Percentiles rank a stretch among this genome's conserved stretches.
phyloP scores from a whole-genome alignment of 2,797 vertebrate species.

The Hipposideros larvatus region DNA sequence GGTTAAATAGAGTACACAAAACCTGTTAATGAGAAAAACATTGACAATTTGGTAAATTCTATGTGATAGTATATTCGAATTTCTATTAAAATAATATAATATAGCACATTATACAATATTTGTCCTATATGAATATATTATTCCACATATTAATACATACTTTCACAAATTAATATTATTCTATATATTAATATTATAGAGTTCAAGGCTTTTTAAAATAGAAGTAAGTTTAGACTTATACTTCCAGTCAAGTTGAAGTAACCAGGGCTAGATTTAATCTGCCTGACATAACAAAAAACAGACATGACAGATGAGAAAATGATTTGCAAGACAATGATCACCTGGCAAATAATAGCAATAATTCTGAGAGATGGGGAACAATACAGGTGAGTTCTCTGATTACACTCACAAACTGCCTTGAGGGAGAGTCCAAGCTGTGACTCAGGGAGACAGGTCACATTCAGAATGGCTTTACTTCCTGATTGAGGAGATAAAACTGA shows the following conservation, averaged over 20 bases:
- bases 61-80: not conserved
- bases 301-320: not conserved
- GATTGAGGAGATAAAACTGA: not conserved
- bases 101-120: not conserved
- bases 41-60: not conserved
- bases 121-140: not conserved
- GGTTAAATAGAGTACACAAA: not conserved
- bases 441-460: not conserved
- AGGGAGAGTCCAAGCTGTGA: not conserved
- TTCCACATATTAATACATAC: not conserved
- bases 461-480: not conserved
- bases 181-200: not conserved
- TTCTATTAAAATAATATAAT: not conserved
- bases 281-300: not conserved
- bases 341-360: not conserved
- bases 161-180: not conserved
- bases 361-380: not conserved
- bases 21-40: not conserved
- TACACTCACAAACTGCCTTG: not conserved
- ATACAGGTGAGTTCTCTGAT: not conserved
- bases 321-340: not conserved
- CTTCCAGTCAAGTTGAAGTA: not conserved
- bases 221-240: not conserved
- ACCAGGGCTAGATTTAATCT: not conserved
- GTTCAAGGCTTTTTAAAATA: not conserved